These are phyloP conservation scores for Tridacna gigas DNA, from an alignment of 2,888 invertebrate genomes.

Conservation along the genomic window DNA sequence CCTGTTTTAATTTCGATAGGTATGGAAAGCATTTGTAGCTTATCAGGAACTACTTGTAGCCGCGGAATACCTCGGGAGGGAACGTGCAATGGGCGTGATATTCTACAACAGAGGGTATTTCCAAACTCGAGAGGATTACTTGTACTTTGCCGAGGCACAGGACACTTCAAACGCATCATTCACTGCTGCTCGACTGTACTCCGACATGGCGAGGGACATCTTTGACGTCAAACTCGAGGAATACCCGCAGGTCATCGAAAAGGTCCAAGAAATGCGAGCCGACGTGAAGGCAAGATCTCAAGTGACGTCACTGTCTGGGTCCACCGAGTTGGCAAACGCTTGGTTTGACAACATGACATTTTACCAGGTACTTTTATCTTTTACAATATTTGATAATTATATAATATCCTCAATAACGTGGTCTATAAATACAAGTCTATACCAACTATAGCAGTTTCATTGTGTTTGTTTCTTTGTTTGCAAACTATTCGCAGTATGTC, in stretches of 20 bases:
- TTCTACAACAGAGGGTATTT: slow-evolving; percentile 75
- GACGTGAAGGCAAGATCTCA: slow-evolving; percentile 67
- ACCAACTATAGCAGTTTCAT: not conserved
- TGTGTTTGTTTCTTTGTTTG: too few relatives aligned
- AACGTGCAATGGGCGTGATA: slow-evolving; percentile 72
- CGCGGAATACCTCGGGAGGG: slow-evolving; percentile 75
- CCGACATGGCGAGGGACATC: slow-evolving; percentile 65
- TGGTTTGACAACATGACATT: slow-evolving; percentile 78
- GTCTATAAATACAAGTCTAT: not conserved
- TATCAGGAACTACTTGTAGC: slow-evolving; percentile 74
- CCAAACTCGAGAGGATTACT: slow-evolving; percentile 66
- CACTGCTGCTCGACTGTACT: slow-evolving; percentile 70
- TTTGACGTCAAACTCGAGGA: slow-evolving; percentile 56
- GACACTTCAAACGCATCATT: slow-evolving; percentile 73
- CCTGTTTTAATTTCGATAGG: slow-evolving; percentile 10
- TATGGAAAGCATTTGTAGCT: slow-evolving; percentile 78
- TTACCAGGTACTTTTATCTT: slow-evolving; percentile 45
- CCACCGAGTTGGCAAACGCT: slow-evolving; percentile 62
- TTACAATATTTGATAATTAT: not conserved
- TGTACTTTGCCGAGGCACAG: slow-evolving; percentile 72
- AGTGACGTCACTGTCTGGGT: slow-evolving; percentile 41
- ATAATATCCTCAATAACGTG: not conserved
- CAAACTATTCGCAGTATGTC: too few relatives aligned
- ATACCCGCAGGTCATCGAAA: slow-evolving; percentile 14
- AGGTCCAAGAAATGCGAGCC: slow-evolving; percentile 55